Evolutionary conservation across 2,888 invertebrate genomes (phyloP).

Genomic region (Antheraea yamamai): DNA sequence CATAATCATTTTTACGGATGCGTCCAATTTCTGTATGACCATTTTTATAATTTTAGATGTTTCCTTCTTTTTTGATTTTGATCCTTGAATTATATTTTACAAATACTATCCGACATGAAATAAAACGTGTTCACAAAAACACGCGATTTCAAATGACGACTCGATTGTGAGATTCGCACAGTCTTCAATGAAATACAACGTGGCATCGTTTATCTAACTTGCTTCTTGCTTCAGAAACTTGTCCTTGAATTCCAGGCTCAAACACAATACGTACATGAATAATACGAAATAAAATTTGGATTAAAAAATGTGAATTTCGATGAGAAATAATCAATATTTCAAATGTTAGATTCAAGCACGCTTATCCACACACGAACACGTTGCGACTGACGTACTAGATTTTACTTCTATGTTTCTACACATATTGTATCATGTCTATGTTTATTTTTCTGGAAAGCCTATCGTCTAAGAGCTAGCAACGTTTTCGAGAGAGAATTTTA

Average conservation of each 20-base stretch:
- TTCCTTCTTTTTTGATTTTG: background rate
- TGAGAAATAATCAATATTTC: background rate
- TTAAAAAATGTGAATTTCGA: background rate
- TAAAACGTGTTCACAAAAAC: too few species aligned
- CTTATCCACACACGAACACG: background rate
- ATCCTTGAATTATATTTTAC: background rate
- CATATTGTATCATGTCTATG: background rate
- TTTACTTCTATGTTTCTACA: background rate
- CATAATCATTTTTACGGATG: background rate
- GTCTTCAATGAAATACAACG: too few species aligned
- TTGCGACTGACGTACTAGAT: background rate
- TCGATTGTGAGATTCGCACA: too few species aligned
- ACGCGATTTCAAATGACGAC: too few species aligned
- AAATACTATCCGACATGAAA: too few species aligned
- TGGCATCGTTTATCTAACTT: too few species aligned
- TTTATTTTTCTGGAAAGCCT: too few species aligned
- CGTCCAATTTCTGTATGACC: background rate
- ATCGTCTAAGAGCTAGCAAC: too few species aligned
- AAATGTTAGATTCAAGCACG: background rate
- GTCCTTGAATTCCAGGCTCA: too few species aligned
- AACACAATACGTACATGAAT: background rate
- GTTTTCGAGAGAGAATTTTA: too few species aligned
- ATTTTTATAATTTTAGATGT: background rate
- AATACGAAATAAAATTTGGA: background rate
- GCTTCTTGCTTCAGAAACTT: too few species aligned